Percentiles rank a stretch among this genome's conserved stretches.
These are phyloP conservation scores for Rhimphoctona megacephalus DNA, from an alignment of 2,888 invertebrate species.

Conservation along the genomic window DNA sequence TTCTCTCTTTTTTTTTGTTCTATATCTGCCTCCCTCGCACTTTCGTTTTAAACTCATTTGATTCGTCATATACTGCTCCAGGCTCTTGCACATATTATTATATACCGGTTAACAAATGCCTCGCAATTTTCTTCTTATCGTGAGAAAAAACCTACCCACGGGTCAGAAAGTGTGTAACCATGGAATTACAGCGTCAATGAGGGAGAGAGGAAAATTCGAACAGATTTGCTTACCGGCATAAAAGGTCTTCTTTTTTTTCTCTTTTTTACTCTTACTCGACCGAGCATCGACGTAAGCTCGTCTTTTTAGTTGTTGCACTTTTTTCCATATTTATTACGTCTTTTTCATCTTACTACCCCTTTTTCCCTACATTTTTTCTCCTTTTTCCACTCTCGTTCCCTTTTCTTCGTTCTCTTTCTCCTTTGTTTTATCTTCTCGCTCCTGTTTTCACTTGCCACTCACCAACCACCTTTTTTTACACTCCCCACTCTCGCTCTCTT, in stretches of 20 bases:
- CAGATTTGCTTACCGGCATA: background rate
- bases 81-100: background rate
- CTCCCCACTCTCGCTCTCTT: conserved; percentile 4
- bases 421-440: background rate
- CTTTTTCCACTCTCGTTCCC: conserved; percentile 6
- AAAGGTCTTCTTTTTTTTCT: background rate
- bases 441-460: conserved; percentile 9
- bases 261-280: background rate
- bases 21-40: conserved; percentile 2
- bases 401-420: background rate
- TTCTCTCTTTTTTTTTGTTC: conserved; percentile 14
- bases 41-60: background rate
- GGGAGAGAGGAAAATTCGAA: conserved; percentile 18
- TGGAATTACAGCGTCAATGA: conserved; percentile 20
- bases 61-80: background rate
- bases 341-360: background rate
- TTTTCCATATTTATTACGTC: conserved; percentile 1
- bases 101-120: conserved; percentile 6
- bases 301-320: conserved; percentile 4
- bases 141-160: conserved; percentile 12
- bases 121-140: conserved; percentile 41
- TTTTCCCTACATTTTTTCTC: background rate
- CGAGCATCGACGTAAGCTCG: background rate
- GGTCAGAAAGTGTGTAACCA: background rate
- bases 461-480: conserved; percentile 19